A percentile compares a stretch with the other conserved stretches of the same genome.
phyloP scores from a whole-genome alignment of 2,113 vertebrate genomes.

The Odontesthes bonariensis region DNA sequence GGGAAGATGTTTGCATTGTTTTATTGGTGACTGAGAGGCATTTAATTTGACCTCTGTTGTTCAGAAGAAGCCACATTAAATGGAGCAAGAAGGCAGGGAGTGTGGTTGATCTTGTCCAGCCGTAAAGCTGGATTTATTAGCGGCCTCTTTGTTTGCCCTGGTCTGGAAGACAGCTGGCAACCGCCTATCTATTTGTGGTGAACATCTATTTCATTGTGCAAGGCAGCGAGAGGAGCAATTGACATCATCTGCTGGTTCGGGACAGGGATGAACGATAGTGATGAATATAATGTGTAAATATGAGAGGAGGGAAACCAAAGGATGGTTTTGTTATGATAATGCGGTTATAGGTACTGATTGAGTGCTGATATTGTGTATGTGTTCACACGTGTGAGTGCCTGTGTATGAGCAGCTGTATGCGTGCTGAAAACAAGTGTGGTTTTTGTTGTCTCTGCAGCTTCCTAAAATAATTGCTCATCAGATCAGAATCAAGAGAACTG shows the following conservation, averaged over 20 bases:
- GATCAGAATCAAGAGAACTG: slow-evolving; percentile 28
- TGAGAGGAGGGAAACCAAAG: slow-evolving; percentile 74
- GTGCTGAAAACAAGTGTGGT: slow-evolving; percentile 43
- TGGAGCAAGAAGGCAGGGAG: slow-evolving; percentile 72
- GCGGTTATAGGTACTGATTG: slow-evolving; percentile 79
- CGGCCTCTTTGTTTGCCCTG: slow-evolving; percentile 78
- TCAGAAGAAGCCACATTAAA: slow-evolving; percentile 77
- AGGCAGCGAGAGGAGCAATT: slow-evolving; percentile 67
- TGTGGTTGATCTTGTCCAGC: slow-evolving; percentile 77
- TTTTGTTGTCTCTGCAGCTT: slow-evolving; percentile 49
- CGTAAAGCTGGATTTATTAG: slow-evolving; percentile 84
- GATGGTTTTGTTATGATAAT: slow-evolving; percentile 84
- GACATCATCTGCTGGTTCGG: slow-evolving; percentile 75
- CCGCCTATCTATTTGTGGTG: slow-evolving; percentile 78
- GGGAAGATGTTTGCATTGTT: slow-evolving; percentile 79
- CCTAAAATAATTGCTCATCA: slow-evolving; percentile 44
- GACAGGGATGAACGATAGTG: slow-evolving; percentile 79
- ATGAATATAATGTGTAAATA: slow-evolving; percentile 86
- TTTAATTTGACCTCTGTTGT: slow-evolving; percentile 72
- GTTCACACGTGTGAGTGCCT: slow-evolving; percentile 36
- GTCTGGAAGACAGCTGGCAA: slow-evolving; percentile 84
- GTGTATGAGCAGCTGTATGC: slow-evolving; percentile 69
- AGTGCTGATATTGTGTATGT: slow-evolving; percentile 69
- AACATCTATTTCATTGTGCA: slow-evolving; percentile 80
- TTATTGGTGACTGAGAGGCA: slow-evolving; percentile 83